Base-by-base conservation (phyloP, 1,140 invertebrate species). In the Apis laboriosa region DNA sequence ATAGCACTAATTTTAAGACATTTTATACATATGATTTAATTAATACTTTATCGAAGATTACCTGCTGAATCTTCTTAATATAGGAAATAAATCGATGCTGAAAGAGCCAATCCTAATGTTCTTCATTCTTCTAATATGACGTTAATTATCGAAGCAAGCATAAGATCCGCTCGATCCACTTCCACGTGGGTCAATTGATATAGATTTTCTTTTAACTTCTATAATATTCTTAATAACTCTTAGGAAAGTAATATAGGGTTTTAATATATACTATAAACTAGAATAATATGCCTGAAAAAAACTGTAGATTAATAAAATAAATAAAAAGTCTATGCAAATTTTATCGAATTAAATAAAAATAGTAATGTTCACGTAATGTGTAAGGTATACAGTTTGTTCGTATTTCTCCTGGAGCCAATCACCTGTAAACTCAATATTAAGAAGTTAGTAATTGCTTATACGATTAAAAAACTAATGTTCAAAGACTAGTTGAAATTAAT, bases 381-480 rank as follows among this genome's bases (percentile, higher is more conserved):
- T 73, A 80, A 88, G 77, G 63, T 83, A 85, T 72, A 68, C 58
- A 77, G 64, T 66, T 79, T 85, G 87, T 79, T 77, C 67, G 81
- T 84, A 78, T 79, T 66, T 88, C 80, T 88, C 80, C 85, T 68
- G 84, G 67, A 79, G 80, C 63, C 77, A 85, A 82, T 88, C 91
- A 93, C 85, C 92, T 93, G 92, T 82, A 91, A 93, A 93, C 92
- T 93, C 91, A 93, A 92, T 91, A 91, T 87, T 86, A 82, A 86
- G 84, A 87, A 88, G 86, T 91, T 91, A 91, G 84, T 89, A 85
- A 79, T 79, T 71, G 72, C 66, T 85, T 53, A 24, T 70, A 74
- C 56, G 82, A 74, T 72, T 56, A 51, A 83, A 51, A 67, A 74
- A 56, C 74, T 55, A 84, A 77, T 84, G 82, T 81, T 80, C 82